Evolutionary conservation across 1,140 invertebrate species (phyloP), one percentile per base, ranked within the genome.

Genomic region (Chymomyza costata): DNA sequence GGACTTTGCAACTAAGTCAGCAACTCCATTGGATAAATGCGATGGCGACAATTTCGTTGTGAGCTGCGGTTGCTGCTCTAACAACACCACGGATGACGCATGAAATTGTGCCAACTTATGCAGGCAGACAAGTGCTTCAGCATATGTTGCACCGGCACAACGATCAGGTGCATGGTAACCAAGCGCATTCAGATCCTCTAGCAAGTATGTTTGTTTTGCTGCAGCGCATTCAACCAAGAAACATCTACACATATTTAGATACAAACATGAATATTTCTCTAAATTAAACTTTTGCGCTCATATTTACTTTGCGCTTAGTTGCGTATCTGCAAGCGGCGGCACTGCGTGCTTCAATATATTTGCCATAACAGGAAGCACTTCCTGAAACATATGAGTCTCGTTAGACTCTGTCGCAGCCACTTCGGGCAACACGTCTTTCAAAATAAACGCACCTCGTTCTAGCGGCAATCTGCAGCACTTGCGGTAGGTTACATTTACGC

Each of bases 51-150:
- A 18, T 8, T 51, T 37, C 0, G 41, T 17, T 2, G 68, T 19
- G 8, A 78, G 15, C 6, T 58, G 13, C 0, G 65, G 56, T 15
- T 61, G 38, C 3, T 61, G 35, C 2, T 69, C 14, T 6, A 38
- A 10, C 14, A 82, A 21, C 8, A 76, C 14, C 78, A 81, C 84
- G 0, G 80, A 83, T 6, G 63, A 40, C 0, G 56, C 82, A 52
- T 84, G 82, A 25, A 73, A 84, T 46, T 81, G 60, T 0, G 65
- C 82, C 21, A 84, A 3, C 15, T 83, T 84, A 3, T 58, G 18
- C 1, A 84, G n/a, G 5, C 70, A 62, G 3, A 68, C n/a, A 3
- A 35, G 48, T 7, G 66, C 59, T 6, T 76, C 62, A 3, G 47
- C 50, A 1, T 53, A 17, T 6, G 15, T 13, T 1, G 81, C 3